Evolutionary conservation across 1,140 invertebrate genomes (phyloP).

Genomic region (Ips typographus): DNA sequence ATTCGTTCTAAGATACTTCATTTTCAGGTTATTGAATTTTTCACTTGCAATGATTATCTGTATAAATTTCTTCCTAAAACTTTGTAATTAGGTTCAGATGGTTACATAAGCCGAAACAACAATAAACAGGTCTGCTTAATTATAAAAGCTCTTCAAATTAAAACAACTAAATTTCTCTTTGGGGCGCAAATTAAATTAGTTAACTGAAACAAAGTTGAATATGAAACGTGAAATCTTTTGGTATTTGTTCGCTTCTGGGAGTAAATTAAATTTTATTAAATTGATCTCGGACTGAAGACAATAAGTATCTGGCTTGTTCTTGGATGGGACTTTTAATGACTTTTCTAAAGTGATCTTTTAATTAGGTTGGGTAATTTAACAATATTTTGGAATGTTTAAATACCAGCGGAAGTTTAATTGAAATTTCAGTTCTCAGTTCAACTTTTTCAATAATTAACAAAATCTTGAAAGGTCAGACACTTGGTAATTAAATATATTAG

Average conservation of each 20-base stretch:
- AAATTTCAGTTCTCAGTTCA: too few species aligned
- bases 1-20: neutral
- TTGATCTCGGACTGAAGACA: neutral
- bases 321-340: too few species aligned
- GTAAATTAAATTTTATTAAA: constrained; percentile 25
- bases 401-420: too few species aligned
- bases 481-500: too few species aligned
- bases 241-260: constrained; percentile 17
- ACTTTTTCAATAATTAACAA: too few species aligned
- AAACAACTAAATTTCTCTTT: constrained; percentile 5
- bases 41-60: neutral
- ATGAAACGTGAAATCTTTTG: constrained; percentile 15
- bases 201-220: constrained; percentile 19
- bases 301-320: neutral
- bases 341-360: too few species aligned
- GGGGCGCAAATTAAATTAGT: constrained; percentile 1
- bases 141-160: neutral
- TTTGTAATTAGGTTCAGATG: neutral
- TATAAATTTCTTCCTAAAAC: constrained; percentile 3
- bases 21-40: neutral
- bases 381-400: too few species aligned
- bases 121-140: neutral
- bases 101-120: neutral
- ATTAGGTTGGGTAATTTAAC: too few species aligned
- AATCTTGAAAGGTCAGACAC: too few species aligned